Base-by-base conservation (phyloP, 2,888 invertebrate species). In the Sympetrum striolatum region DNA sequence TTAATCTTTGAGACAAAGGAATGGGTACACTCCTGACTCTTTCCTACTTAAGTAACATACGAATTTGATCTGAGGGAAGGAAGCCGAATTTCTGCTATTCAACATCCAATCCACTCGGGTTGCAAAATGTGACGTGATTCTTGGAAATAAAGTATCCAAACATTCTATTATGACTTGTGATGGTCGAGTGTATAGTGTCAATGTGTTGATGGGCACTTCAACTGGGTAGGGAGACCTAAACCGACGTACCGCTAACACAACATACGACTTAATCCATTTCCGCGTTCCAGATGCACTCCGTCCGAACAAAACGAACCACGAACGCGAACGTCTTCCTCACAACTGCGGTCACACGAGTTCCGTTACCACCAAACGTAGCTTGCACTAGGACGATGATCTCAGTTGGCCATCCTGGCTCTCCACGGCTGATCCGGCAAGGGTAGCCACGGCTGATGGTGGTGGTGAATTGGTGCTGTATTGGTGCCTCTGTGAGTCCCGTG, bases 401-500 rank as follows among this genome's bases (percentile, higher is more conserved):
- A 86, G 60, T 86, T 86, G 86, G 86, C 60, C 86, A 86, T 86
- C 86, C 86, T 86, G 60, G 86, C 39, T 64, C 86, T 86, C 86
- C 86, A 86, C 35, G 86, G 58, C 64, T 86, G 86, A 31, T 86
- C 86, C 86, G 60, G 60, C 58, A 86, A 37, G 37, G 86, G 86
- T 35, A 86, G 86, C 86, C 86, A 86, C 58, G 86, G 86, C 60
- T 86, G 86, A 37, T 86, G 86, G 64, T 86, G 86, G 35, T 82
- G 82, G 22, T 86, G 86, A 37, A 60, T 58, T 14, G 86, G 60
- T 86, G 86, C 60, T 35, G 58, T 18, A 53, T 58, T 86, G 86
- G 86, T 86, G 86, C 86, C 86, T 86, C 86, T 86, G 86, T 86
- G 86, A 60, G 58, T 60, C 60, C 86, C 86, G 86, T 86, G 86